Percentiles rank a stretch among this genome's conserved stretches.
phyloP scores from a whole-genome alignment of 2,888 invertebrate species.

The Stictocephala bisonia region DNA sequence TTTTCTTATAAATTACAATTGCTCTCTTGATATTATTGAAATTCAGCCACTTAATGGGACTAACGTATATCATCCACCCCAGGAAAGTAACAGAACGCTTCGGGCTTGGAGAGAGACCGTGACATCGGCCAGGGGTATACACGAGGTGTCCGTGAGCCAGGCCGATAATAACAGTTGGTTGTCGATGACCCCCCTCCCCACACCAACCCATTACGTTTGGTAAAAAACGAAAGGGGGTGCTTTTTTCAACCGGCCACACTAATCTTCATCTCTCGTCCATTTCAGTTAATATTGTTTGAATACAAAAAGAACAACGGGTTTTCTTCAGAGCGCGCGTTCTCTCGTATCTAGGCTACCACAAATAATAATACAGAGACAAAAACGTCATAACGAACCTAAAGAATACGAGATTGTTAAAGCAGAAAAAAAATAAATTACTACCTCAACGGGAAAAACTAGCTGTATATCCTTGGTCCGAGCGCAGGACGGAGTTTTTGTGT shows the following conservation, averaged over 20 bases:
- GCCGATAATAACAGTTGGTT: conserved; percentile 73
- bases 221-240: conserved; percentile 5
- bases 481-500: conserved; percentile 8
- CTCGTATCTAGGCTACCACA: neutral
- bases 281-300: conserved; percentile 21
- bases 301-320: conserved; percentile 27
- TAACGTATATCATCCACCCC: no score
- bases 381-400: conserved; percentile 30
- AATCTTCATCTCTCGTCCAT: conserved; percentile 38
- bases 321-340: neutral
- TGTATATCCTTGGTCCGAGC: conserved; percentile 22
- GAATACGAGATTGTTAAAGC: conserved; percentile 7
- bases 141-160: neutral
- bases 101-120: no score
- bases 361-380: conserved; percentile 17
- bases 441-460: conserved; percentile 10
- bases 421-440: conserved; percentile 28
- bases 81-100: no score
- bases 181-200: conserved; percentile 73
- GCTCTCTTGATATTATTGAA: no score
- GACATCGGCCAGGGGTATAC: no score
- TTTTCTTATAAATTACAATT: no score
- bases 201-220: neutral
- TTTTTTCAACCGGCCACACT: conserved; percentile 20
- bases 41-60: no score